These are phyloP conservation scores for Acrocephalus kingi DNA, from an alignment of 2,113 vertebrate genomes.

Conservation along the genomic window DNA sequence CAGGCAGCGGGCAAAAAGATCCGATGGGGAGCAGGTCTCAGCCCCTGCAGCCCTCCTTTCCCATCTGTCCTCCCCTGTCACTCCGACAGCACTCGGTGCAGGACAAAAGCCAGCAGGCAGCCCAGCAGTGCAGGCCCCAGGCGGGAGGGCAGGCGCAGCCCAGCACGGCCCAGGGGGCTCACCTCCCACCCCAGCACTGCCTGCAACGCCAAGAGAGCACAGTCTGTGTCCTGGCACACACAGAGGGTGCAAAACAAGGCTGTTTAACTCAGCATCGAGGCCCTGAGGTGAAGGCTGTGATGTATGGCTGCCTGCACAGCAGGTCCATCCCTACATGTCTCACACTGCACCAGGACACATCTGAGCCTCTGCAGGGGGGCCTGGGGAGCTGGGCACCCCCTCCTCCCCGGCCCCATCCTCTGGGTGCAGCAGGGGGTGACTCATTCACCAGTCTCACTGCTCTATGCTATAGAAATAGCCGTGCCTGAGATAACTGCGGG, in stretches of 20 bases:
- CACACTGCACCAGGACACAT: neutral
- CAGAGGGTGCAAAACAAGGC: rapidly evolving
- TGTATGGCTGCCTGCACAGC: rapidly evolving
- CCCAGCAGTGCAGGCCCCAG: neutral
- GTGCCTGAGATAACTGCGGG: neutral
- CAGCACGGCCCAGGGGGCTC: neutral
- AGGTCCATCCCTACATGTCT: rapidly evolving
- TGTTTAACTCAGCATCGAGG: neutral
- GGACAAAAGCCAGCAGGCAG: conserved; percentile 6
- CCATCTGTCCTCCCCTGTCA: neutral
- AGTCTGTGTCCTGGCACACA: neutral
- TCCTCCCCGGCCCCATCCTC: too few species aligned
- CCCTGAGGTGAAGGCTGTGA: rapidly evolving
- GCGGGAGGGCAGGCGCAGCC: neutral
- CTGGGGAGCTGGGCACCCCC: neutral
- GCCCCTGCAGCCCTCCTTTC: neutral
- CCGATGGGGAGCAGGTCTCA: rapidly evolving
- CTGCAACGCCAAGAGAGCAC: conserved; percentile 32
- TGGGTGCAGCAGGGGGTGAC: rapidly evolving
- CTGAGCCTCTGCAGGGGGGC: neutral
- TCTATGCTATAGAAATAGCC: rapidly evolving
- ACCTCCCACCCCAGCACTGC: neutral
- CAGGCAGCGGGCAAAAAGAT: neutral
- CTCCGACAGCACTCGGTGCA: neutral
- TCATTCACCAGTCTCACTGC: neutral